phyloP scores from a whole-genome alignment of 2,888 invertebrate genomes.

The Acanthosepion esculentum region DNA sequence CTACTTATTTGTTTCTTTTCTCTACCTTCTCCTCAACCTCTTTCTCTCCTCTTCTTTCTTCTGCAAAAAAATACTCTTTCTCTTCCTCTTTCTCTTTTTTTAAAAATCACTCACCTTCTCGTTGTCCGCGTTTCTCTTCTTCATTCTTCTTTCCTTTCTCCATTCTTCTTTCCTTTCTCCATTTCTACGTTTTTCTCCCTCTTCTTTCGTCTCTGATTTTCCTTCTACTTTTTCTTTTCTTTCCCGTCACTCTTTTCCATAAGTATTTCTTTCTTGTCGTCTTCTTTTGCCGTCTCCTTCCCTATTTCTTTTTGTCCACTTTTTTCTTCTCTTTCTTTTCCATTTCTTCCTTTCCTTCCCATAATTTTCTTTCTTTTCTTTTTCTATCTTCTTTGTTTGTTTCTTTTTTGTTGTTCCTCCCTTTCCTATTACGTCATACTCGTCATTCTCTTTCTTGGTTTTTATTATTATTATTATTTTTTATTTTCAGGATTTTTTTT shows the following conservation, averaged over 20 bases:
- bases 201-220: not conserved
- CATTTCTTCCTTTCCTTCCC: not conserved
- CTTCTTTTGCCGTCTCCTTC: not conserved
- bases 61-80: not conserved
- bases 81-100: too few species aligned
- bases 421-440: not conserved
- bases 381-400: not conserved
- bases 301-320: not conserved
- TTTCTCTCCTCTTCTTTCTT: too few species aligned
- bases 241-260: not conserved
- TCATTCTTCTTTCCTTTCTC: not conserved
- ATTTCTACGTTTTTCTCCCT: not conserved
- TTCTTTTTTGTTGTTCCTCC: not conserved
- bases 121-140: not conserved
- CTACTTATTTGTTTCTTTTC: too few species aligned
- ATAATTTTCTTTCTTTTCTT: not conserved
- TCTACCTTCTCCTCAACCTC: too few species aligned
- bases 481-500: not conserved
- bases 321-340: not conserved
- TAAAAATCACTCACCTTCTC: not conserved
- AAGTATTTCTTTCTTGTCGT: not conserved
- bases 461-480: not conserved
- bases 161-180: not conserved
- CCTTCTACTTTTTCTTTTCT: not conserved
- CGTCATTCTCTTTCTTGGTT: not conserved